phyloP scores from a whole-genome alignment of 2,888 invertebrate species.

The Protonemura montana region DNA sequence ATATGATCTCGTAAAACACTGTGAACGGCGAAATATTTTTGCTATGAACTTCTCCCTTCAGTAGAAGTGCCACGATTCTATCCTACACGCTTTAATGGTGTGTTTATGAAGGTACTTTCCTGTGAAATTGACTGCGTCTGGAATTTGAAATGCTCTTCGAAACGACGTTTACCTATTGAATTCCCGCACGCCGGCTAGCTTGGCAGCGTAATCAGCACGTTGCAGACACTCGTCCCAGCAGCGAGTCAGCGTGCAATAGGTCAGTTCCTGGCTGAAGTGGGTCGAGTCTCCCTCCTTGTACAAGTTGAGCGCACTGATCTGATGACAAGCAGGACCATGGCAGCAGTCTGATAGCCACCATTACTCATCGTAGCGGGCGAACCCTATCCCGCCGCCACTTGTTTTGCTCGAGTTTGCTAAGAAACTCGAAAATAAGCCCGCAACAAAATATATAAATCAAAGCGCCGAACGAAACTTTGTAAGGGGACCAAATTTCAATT shows the following conservation, averaged over 20 bases:
- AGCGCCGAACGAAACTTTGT: not conserved
- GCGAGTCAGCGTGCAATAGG: constrained; percentile 73
- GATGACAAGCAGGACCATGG: constrained; percentile 39
- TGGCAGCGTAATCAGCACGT: constrained; percentile 70
- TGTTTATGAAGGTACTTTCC: too few relatives aligned
- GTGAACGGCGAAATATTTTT: too few relatives aligned
- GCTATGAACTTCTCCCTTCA: too few relatives aligned
- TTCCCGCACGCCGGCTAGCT: constrained; percentile 66
- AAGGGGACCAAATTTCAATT: not conserved
- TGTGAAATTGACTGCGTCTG: too few relatives aligned
- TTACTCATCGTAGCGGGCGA: not conserved
- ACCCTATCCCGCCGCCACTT: not conserved
- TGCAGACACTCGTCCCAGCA: constrained; percentile 83
- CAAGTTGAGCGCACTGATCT: constrained; percentile 74
- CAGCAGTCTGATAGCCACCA: not conserved
- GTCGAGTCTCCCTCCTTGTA: constrained; percentile 80
- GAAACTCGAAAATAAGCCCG: not conserved
- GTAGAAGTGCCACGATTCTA: too few relatives aligned
- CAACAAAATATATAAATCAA: too few relatives aligned
- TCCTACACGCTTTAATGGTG: too few relatives aligned
- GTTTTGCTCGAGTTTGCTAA: not conserved
- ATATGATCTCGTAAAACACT: too few relatives aligned
- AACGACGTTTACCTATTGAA: constrained; percentile 72
- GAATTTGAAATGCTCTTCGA: not conserved
- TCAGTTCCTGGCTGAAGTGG: constrained; percentile 77